Evolutionary conservation across 2,888 invertebrate species (phyloP), one percentile per base, ranked within the genome.

Genomic region (Ernsta delagoae): DNA sequence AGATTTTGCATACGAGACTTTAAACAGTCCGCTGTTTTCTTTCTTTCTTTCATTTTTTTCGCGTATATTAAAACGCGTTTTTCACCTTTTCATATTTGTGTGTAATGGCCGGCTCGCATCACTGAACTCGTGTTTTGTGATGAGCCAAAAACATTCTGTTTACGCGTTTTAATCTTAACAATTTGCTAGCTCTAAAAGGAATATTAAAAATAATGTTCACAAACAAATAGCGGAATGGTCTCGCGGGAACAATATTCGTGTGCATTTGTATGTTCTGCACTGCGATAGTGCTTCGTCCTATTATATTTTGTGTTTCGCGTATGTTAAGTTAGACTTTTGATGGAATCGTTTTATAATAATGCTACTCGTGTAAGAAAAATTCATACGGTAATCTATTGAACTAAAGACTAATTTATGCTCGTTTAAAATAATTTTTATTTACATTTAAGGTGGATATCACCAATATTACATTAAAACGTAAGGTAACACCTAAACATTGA

Each of bases 1-100:
- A 81, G 80, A 78, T 80, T 81, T 83, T 79, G 24, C 77, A 73
- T 50, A 7, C 48, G 48, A 50, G 48, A 50, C 71, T 80, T 79
- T 77, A 75, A 71, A 71, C 65, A 74, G 80, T 79, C 75, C 74
- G 71, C 72, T 72, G 72, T 65, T 71, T 70, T 77, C 75, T 78
- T 78, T 77, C 78, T 43, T 39, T 39, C 39, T 5, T 39, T 43
- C 11, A 24, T 43, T 43, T 78, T 77, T 77, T 50, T 73, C 71
- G 71, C 73, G 76, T 73, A 76, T 77, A 77, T 76, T 73, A 70
- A 74, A 72, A 66, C 72, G 61, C 69, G 59, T 65, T 66, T 57
- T 68, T 62, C 68, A 68, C 68, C 68, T 43, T 68, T 57, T 57
- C 57, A 16, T 68, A 56, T 53, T 24, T 39, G 54, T 57, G 39